Conservation (phyloP, 1,140 invertebrate genomes). For the Diabrotica undecimpunctata region DNA sequence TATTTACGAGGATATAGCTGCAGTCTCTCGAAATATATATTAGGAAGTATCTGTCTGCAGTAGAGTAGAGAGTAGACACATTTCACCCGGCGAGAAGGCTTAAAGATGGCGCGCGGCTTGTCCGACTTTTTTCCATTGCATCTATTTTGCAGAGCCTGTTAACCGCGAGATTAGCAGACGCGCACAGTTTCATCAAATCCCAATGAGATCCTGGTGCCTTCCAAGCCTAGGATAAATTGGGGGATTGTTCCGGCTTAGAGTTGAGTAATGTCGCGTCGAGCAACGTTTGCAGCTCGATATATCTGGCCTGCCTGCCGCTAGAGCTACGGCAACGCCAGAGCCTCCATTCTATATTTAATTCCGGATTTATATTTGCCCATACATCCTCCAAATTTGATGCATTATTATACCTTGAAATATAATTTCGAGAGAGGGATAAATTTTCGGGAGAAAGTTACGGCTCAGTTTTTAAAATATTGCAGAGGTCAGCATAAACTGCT, state of each 20-base stretch:
- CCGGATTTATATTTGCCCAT: slow-evolving; percentile 47
- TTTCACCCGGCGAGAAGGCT: neutral
- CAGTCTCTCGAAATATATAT: neutral
- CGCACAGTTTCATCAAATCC: slow-evolving; percentile 49
- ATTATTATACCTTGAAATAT: slow-evolving; percentile 48
- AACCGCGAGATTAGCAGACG: slow-evolving; percentile 47
- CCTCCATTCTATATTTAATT: slow-evolving; percentile 48
- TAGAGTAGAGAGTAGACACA: neutral
- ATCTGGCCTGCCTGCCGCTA: slow-evolving; percentile 30
- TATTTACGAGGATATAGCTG: neutral
- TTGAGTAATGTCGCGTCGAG: slow-evolving; percentile 48
- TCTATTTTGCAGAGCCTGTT: slow-evolving; percentile 49
- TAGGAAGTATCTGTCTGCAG: neutral
- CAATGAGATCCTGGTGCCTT: slow-evolving; percentile 47
- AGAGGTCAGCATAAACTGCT: too few relatives aligned
- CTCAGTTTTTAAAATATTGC: neutral
- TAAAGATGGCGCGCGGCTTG: neutral
- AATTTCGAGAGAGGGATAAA: slow-evolving; percentile 41
- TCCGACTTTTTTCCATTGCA: slow-evolving; percentile 26
- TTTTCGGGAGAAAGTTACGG: slow-evolving; percentile 6
- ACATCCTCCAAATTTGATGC: slow-evolving; percentile 45
- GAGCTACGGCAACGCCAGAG: slow-evolving; percentile 11
- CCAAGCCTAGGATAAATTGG: slow-evolving; percentile 47
- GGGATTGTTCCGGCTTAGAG: slow-evolving; percentile 48
- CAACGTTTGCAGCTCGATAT: slow-evolving; percentile 47